Conservation (phyloP, 2,888 invertebrate species). For the Achlya flavicornis region DNA sequence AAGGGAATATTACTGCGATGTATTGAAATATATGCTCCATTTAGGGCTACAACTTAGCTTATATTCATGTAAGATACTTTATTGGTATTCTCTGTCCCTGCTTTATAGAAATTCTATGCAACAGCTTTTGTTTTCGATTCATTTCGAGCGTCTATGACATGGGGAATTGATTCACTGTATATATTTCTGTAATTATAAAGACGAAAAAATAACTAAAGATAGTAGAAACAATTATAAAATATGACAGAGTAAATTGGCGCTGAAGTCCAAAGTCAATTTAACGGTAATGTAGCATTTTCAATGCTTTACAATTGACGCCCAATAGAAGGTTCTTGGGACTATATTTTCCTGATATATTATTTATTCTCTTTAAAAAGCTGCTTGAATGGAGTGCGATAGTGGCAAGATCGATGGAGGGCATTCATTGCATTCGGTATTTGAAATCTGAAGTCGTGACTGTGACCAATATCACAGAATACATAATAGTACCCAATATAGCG, state of each 20-base stretch:
- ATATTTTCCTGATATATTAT: conserved; percentile 3
- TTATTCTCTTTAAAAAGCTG: background rate
- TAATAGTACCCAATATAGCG: background rate
- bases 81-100: background rate
- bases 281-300: background rate
- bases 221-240: too few species aligned
- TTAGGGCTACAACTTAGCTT: background rate
- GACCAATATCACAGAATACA: background rate
- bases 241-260: too few species aligned
- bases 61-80: background rate
- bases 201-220: too few species aligned
- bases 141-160: too few species aligned
- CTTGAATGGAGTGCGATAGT: conserved; percentile 3
- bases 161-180: too few species aligned
- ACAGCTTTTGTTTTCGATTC: background rate
- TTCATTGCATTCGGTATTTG: conserved; percentile 9
- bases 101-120: background rate
- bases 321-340: background rate
- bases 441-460: conserved; percentile 3
- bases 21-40: background rate
- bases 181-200: too few species aligned
- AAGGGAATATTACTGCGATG: background rate
- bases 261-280: too few species aligned
- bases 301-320: background rate
- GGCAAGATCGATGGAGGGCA: conserved; percentile 9